phyloP scores from a whole-genome alignment of 2,113 vertebrate genomes.

The Boulengeromyrus knoepffleri region DNA sequence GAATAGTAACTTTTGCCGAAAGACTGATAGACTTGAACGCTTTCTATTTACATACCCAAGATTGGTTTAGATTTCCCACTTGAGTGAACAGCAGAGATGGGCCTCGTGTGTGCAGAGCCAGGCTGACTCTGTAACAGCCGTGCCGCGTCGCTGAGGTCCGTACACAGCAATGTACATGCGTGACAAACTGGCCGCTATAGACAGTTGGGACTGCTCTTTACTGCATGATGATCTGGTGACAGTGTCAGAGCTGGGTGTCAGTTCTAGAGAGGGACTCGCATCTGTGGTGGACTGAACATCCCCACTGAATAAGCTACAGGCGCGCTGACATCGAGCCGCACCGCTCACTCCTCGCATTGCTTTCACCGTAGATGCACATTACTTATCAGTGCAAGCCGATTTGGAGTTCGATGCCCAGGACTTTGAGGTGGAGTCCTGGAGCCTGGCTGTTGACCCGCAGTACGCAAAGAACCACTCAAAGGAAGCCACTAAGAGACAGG shows the following conservation, averaged over 20 bases:
- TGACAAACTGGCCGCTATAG: not conserved
- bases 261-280: not conserved
- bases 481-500: slow-evolving; percentile 78
- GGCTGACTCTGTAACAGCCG: not conserved
- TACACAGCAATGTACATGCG: not conserved
- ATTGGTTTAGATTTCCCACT: not conserved
- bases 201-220: not conserved
- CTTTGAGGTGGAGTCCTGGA: slow-evolving; percentile 89
- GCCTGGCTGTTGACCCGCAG: slow-evolving; percentile 73
- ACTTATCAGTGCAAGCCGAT: slow-evolving; percentile 66
- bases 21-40: not conserved
- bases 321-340: not conserved
- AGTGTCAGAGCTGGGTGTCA: not conserved
- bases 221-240: not conserved
- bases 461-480: slow-evolving; percentile 72
- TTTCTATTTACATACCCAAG: not conserved
- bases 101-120: not conserved
- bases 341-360: not conserved
- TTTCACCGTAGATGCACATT: slow-evolving; percentile 67
- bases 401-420: slow-evolving; percentile 79
- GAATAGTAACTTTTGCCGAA: not conserved
- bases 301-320: not conserved
- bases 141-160: not conserved
- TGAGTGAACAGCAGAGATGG: not conserved
- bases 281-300: not conserved